Evolutionary conservation across 2,888 invertebrate genomes (phyloP), one percentile per base, ranked within the genome.

Genomic region (Ophion ventricosus): DNA sequence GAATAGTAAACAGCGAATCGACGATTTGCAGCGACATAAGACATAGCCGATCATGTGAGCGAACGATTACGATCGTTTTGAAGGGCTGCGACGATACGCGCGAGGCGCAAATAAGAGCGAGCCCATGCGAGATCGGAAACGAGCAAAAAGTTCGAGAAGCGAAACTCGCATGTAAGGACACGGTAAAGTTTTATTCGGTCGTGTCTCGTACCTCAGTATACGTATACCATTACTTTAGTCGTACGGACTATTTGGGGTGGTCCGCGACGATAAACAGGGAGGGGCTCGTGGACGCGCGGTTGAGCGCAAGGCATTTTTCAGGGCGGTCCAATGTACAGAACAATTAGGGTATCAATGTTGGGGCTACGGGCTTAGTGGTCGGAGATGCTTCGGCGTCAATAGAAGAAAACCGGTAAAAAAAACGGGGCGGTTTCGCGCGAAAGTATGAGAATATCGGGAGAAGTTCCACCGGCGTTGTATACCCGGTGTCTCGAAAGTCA

Each of bases 1-100:
- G 81, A 75, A 80, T 83, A 84, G 75, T 75, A 80, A 85, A 83
- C 83, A 73, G 76, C 40, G 56, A 76, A 73, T 43, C 66, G 61
- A 25, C 25, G 29, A 72, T 82, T 59, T 54, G 40, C 67, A 5
- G 29, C 20, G 26, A 49, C 20, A n/a, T n/a, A 23, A 43, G 2
- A 11, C 49, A 17, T 14, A 73, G 63, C 69, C 56, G n/a, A 56
- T 29, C 63, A 54, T 20, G 66, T 73, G 56, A 35, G 35, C 66
- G 35, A 73, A 73, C 66, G 73, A 69, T 75, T 79, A 57, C 78
- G 67, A 82, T 74, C 63, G 17, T 79, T 74, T 66, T 35, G 14
- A 23, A 23, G 49, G 20, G 25, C 43, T 43, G 43, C 43, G 29
- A 56, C 76, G 64, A 76, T n/a, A n/a, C n/a, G 43, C 20, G 40